phyloP scores from a whole-genome alignment of 2,888 invertebrate species.

The Ectropis crepuscularia region DNA sequence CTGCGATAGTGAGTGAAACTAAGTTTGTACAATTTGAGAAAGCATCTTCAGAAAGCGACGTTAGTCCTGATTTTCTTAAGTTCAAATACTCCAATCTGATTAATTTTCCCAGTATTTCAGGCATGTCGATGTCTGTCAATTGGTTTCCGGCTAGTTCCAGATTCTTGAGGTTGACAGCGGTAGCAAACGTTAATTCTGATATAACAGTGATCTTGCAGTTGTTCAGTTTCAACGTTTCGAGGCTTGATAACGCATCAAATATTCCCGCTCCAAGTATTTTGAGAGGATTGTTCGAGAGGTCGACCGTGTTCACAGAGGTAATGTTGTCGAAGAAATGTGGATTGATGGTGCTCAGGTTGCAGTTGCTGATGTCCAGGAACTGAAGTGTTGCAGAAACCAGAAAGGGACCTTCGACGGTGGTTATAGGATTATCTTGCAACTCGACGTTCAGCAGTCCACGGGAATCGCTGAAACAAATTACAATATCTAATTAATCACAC shows the following conservation, averaged over 20 bases:
- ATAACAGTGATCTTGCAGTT: constrained; percentile 86
- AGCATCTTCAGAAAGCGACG: constrained; percentile 86
- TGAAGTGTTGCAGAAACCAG: constrained; percentile 87
- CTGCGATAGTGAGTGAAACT: constrained; percentile 86
- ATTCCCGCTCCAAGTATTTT: constrained; percentile 82
- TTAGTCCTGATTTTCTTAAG: constrained; percentile 85
- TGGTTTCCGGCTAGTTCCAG: constrained; percentile 87
- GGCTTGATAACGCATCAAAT: constrained; percentile 86
- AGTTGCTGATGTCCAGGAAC: constrained; percentile 88
- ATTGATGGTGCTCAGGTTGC: constrained; percentile 85
- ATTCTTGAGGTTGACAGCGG: constrained; percentile 86
- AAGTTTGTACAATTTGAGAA: constrained; percentile 88
- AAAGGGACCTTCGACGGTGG: constrained; percentile 86
- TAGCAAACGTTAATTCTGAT: constrained; percentile 82
- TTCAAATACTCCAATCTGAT: constrained; percentile 86
- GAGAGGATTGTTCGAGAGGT: constrained; percentile 88
- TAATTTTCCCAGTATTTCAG: constrained; percentile 85
- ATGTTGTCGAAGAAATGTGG: constrained; percentile 87
- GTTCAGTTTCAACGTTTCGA: constrained; percentile 87
- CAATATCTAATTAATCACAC: not conserved
- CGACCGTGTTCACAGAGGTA: constrained; percentile 87
- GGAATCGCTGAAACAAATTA: constrained; percentile 83
- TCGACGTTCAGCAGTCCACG: constrained; percentile 89
- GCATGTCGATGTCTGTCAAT: constrained; percentile 85
- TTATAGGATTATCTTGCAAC: constrained; percentile 88